phyloP scores from a whole-genome alignment of 1,140 invertebrate genomes.

The Rhyzopertha dominica region DNA sequence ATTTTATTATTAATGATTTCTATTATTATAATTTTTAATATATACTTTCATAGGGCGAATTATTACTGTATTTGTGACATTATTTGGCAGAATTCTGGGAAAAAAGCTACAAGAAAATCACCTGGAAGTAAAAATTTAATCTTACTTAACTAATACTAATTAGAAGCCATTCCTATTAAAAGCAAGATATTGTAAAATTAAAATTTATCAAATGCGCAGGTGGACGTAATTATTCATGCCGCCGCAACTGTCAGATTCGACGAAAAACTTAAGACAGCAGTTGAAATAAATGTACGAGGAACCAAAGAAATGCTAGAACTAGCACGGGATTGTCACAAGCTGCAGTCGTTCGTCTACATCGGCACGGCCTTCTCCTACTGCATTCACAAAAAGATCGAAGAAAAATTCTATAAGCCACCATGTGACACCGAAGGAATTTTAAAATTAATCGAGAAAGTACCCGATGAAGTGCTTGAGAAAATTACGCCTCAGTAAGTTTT shows the following conservation, averaged over 20 bases:
- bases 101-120: too few relatives aligned
- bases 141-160: too few relatives aligned
- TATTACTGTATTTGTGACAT: too few relatives aligned
- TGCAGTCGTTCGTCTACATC: constrained; percentile 39
- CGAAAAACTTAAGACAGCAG: constrained; percentile 57
- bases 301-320: constrained; percentile 60
- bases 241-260: constrained; percentile 67
- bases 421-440: constrained; percentile 59
- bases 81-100: too few relatives aligned
- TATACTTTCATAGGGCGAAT: too few relatives aligned
- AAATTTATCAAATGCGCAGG: too few relatives aligned
- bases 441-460: constrained; percentile 49
- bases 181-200: too few relatives aligned
- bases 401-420: constrained; percentile 64
- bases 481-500: constrained; percentile 52
- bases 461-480: constrained; percentile 49
- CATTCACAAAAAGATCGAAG: constrained; percentile 51
- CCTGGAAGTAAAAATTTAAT: too few relatives aligned
- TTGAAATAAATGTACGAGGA: constrained; percentile 52
- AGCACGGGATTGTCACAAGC: constrained; percentile 53
- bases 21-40: too few relatives aligned
- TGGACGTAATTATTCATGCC: constrained; percentile 60
- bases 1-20: too few relatives aligned
- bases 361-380: constrained; percentile 69
- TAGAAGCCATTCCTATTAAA: too few relatives aligned